phyloP scores from a whole-genome alignment of 2,797 vertebrate species.

The Gymnothorax reevesii region DNA sequence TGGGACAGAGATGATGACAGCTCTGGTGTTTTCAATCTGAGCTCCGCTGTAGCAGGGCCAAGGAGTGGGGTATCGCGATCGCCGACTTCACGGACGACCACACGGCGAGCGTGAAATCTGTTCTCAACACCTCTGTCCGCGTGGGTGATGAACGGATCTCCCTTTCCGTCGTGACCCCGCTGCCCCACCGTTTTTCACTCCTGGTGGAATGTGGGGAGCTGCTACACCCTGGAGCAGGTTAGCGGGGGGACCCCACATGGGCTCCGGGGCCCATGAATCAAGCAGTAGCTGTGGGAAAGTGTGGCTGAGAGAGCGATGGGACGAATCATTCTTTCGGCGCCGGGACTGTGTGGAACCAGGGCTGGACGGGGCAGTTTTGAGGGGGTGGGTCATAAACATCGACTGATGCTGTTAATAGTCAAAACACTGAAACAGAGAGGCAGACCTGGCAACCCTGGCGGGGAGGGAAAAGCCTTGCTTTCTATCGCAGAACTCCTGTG shows the following conservation, averaged over 20 bases:
- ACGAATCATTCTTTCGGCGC: not conserved
- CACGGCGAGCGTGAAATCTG: not conserved
- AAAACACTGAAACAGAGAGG: not conserved
- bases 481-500: not conserved
- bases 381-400: not conserved
- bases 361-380: not conserved
- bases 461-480: not conserved
- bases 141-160: not conserved
- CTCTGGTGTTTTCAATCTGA: slow-evolving; percentile 10
- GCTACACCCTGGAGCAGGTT: slow-evolving; percentile 18
- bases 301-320: not conserved
- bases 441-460: not conserved
- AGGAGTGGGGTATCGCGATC: not conserved
- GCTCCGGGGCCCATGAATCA: not conserved
- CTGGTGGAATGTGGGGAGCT: not conserved
- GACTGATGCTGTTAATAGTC: not conserved
- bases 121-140: not conserved
- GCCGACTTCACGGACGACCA: not conserved
- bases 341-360: not conserved
- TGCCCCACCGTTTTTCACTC: not conserved
- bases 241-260: not conserved
- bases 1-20: slow-evolving; percentile 20
- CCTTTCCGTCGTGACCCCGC: slow-evolving; percentile 2
- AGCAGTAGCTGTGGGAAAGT: not conserved
- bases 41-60: not conserved